Evolutionary conservation across 2,797 vertebrate species (phyloP), one percentile per base, ranked within the genome.

Genomic region (Falco naumanni): DNA sequence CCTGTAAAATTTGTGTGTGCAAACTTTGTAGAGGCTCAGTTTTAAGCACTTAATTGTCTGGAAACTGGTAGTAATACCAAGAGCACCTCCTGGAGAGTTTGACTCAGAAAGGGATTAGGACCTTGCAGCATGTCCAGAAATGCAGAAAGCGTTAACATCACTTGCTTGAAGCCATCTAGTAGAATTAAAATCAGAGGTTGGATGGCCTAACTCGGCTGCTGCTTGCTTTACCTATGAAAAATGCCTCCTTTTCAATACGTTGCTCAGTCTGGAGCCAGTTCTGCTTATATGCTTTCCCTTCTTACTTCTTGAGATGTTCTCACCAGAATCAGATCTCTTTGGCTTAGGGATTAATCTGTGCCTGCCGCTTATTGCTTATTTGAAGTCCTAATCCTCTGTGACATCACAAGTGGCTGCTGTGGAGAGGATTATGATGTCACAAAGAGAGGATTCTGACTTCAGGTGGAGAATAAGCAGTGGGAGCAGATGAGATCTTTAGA

Each of bases 371-470:
- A 92, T 92, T 97, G 96, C 96, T 96, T 92, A 94, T 96, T 96
- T 96, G 96, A 95, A 96, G 93, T 94, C 93, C 84, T 93, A 95
- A 96, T 96, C 93, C 83, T 96, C 76, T 95, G 95, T 96, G 96
- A 97, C 93, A 95, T 97, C 96, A 97, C 96, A 78, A 94, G 91
- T 97, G 91, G 91, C 94, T 96, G 91, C 91, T 83, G 84, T 60
- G 95, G 90, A 96, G 92, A 90, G 95, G 96, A 96, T 97, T 97
- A 96, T 96, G 96, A 96, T 95, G 94, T 96, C 96, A 96, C 96
- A 96, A 92, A 95, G 95, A 85, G 88, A 94, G 93, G 96, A 92
- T 96, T 96, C 95, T 95, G 89, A 95, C 95, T 93, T 96, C 95
- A 95, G 92, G 78, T 95, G 95, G 92, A 95, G 88, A 94, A 92